Evolutionary conservation across 2,797 vertebrate genomes (phyloP).

Genomic region (Esox masquinongy): DNA sequence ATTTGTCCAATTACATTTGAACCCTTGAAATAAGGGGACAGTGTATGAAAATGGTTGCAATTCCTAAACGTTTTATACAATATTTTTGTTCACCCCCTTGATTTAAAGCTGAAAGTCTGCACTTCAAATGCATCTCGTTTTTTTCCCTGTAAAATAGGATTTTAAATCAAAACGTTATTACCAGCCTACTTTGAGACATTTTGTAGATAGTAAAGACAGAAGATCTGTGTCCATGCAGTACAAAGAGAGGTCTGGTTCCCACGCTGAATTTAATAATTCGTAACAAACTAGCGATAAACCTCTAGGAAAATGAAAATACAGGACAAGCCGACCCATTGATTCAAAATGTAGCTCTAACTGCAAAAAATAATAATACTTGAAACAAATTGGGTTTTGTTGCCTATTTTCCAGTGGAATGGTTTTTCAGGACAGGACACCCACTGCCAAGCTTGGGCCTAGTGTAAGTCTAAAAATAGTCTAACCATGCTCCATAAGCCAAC

Average conservation of each 20-base stretch:
- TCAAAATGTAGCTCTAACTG: conserved; percentile 26
- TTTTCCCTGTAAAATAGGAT: neutral
- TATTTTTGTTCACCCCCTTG: no score
- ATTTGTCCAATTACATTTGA: no score
- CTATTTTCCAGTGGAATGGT: conserved; percentile 46
- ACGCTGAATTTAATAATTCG: conserved; percentile 45
- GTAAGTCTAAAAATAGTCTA: conserved; percentile 5
- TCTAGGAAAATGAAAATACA: conserved; percentile 55
- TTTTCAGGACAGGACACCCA: conserved; percentile 37
- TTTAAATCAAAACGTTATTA: conserved; percentile 13
- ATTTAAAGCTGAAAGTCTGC: no score
- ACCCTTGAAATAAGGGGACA: no score
- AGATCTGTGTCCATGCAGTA: conserved; percentile 17
- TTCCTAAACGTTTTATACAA: no score
- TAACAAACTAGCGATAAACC: conserved; percentile 32
- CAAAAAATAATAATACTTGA: conserved; percentile 41
- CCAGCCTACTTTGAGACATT: conserved; percentile 22
- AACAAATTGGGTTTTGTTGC: conserved; percentile 50
- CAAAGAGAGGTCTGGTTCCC: conserved; percentile 31
- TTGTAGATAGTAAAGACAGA: conserved; percentile 50
- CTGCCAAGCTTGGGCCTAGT: conserved; percentile 24
- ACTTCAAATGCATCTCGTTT: no score
- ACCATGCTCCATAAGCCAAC: conserved; percentile 27
- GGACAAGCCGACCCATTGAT: conserved; percentile 20
- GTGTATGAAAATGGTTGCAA: no score